Evolutionary conservation across 53 echinoderm and acorn worm species (phyloP).

Genomic region (Paracentrotus lividus): DNA sequence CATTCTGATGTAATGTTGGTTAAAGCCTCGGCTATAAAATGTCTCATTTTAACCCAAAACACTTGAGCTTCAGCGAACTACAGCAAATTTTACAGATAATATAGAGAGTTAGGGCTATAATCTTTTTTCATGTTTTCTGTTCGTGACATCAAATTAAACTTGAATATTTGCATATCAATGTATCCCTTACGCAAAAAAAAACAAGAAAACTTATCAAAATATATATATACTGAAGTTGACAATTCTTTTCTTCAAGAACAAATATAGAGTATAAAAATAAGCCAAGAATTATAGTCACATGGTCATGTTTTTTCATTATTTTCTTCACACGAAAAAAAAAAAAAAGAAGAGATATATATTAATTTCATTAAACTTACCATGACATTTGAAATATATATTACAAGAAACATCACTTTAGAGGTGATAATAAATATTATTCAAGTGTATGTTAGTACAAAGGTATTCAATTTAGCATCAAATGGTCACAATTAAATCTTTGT

Average conservation of each 20-base stretch:
- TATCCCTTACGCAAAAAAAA: background rate
- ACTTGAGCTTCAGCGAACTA: background rate
- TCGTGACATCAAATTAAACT: background rate
- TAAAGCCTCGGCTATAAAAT: background rate
- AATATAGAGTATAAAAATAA: slow-evolving; percentile 68
- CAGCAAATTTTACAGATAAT: background rate
- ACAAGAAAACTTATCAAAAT: slow-evolving; percentile 52
- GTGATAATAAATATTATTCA: slow-evolving; percentile 47
- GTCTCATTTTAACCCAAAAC: background rate
- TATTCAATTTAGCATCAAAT: slow-evolving; percentile 1
- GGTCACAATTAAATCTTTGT: slow-evolving; percentile 5
- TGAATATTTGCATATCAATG: background rate
- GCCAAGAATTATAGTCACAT: slow-evolving; percentile 4
- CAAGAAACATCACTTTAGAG: slow-evolving; percentile 12
- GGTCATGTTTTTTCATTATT: background rate
- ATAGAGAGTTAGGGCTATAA: background rate
- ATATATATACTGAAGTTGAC: slow-evolving; percentile 34
- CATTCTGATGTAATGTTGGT: background rate
- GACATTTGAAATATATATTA: slow-evolving; percentile 44
- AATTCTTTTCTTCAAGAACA: slow-evolving; percentile 32
- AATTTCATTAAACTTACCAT: slow-evolving; percentile 27
- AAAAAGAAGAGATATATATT: slow-evolving; percentile 66
- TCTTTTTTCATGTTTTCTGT: background rate
- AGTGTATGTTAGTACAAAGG: slow-evolving; percentile 53
- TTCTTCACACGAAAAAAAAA: background rate